Evolutionary conservation across 2,113 vertebrate genomes (phyloP), one percentile per base, ranked within the genome.

Genomic region (Columba janthina): DNA sequence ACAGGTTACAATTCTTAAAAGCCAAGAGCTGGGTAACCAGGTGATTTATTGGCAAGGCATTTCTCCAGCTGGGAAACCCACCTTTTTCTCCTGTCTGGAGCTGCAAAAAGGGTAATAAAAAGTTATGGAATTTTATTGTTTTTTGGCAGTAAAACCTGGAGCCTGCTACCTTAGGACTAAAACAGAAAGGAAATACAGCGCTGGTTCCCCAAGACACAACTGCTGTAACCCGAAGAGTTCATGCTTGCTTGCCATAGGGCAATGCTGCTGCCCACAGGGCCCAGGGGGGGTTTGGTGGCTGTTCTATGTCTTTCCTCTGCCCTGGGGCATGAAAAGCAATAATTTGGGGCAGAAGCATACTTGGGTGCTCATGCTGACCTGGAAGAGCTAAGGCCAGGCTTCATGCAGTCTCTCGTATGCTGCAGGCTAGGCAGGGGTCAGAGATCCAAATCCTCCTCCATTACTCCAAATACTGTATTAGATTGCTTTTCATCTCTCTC

Each of bases 351-450:
- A 91, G 65, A 71, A 76, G 48, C 9, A 20, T 0, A 0, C 26
- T 34, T 34, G 22, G 50, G 14, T 50, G 42, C 65, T 81, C 1
- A 0, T 15, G 26, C 38, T 58, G 20, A 34, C 5, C 11, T 5
- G 48, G 53, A 58, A 66, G 10, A 76, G 50, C 31, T 38, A 44
- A 76, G 24, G 34, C 34, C 32, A 61, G 70, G 38, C 58, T 77
- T 42, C 50, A n/a, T 0, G 1, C n/a, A 53, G 32, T 32, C 46
- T 31, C 57, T 64, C 0, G 0, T 8, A 34, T 0, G 2, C 10
- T 79, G 16, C 60, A 88, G 36, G 65, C 48, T 51, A 29, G 65
- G 38, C 24, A 58, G 62, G 12, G 29, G 17, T 70, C 67, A 51
- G 72, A 70, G 21, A 51, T 18, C 28, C 56, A 50, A 40, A 51